Percentiles rank a stretch among this genome's conserved stretches.
Evolutionary conservation across 2,113 vertebrate species (phyloP).

Genomic region (Siphamia tubifer): DNA sequence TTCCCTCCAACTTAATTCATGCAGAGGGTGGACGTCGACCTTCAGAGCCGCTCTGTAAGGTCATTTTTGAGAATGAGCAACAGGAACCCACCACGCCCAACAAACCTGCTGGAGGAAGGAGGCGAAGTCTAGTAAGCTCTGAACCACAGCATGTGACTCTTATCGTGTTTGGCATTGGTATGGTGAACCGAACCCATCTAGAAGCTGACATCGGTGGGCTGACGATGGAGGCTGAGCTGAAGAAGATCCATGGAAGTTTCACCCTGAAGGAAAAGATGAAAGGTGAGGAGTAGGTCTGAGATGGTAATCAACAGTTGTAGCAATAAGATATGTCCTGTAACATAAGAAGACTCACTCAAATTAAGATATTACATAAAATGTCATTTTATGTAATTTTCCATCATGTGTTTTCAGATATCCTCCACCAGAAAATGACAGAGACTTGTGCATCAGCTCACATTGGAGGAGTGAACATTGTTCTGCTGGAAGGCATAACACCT

Average conservation of each 20-base stretch:
- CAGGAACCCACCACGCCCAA: constrained; percentile 82
- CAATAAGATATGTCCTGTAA: too few species aligned
- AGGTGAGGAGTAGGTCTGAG: constrained; percentile 75
- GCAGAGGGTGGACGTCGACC: constrained; percentile 81
- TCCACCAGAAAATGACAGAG: constrained; percentile 99
- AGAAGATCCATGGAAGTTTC: constrained; percentile 97
- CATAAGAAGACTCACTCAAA: background rate
- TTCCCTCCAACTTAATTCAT: background rate
- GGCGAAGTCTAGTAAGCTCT: constrained; percentile 88
- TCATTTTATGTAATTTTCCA: too few species aligned
- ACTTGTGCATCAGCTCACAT: constrained; percentile 97
- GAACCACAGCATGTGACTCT: constrained; percentile 96
- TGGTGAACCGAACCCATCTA: constrained; percentile 96
- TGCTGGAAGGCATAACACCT: constrained; percentile 95
- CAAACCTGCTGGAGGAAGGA: constrained; percentile 71
- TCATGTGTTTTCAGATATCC: constrained; percentile 83
- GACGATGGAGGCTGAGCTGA: constrained; percentile 97
- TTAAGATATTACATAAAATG: too few species aligned
- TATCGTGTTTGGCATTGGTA: constrained; percentile 95
- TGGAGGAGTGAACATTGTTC: constrained; percentile 95
- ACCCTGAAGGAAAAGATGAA: constrained; percentile 99
- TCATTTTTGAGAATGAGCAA: constrained; percentile 94
- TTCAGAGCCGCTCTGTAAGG: constrained; percentile 85
- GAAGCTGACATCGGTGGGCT: constrained; percentile 97
- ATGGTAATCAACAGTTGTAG: background rate